Evolutionary conservation across 2,797 vertebrate genomes (phyloP), one percentile per base, ranked within the genome.

Genomic region (Gallinago stenura): DNA sequence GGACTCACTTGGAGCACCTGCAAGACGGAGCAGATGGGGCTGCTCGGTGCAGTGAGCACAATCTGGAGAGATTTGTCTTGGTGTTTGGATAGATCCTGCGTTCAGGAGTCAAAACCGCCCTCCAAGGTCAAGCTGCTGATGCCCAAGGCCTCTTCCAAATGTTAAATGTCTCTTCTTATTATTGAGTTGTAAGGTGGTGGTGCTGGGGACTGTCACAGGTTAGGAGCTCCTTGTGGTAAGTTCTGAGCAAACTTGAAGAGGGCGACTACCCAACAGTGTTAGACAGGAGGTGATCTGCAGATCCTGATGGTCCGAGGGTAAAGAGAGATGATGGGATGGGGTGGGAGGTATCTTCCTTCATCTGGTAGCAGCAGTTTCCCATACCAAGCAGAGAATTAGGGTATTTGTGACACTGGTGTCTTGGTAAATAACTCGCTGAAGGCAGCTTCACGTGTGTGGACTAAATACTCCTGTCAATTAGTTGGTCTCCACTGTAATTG

Each of bases 91-190:
- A 35, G 80, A 12, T 37, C 6, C 71, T 24, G 41, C 3, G 10
- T 41, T 83, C 54, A 60, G 89, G 87, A 78, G 83, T 92, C 87
- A 71, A 46, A 79, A 9, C 69, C 57, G 4, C 0, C 6, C 69
- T 85, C 87, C 94, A 95, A 92, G 95, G 94, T 96, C 94, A 48
- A 26, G 81, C 81, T 65, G 58, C n/a, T 48, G 54, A 37, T 6
- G 68, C 81, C 87, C 60, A 22, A 15, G 70, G 66, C 53, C 31
- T 54, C 66, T 50, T 26, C 81, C 86, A 33, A 78, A 37, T 68
- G 84, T 35, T 24, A 43, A 53, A 75, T 41, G 81, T 33, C 76
- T 73, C 64, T 17, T 56, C 35, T 8, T 28, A 0, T 61, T 45
- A 0, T 7, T 25, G n/a, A 68, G 66, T 4, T 31, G 53, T 51